Evolutionary conservation across 2,888 invertebrate species (phyloP).

Genomic region (Luffia ferchaultella): DNA sequence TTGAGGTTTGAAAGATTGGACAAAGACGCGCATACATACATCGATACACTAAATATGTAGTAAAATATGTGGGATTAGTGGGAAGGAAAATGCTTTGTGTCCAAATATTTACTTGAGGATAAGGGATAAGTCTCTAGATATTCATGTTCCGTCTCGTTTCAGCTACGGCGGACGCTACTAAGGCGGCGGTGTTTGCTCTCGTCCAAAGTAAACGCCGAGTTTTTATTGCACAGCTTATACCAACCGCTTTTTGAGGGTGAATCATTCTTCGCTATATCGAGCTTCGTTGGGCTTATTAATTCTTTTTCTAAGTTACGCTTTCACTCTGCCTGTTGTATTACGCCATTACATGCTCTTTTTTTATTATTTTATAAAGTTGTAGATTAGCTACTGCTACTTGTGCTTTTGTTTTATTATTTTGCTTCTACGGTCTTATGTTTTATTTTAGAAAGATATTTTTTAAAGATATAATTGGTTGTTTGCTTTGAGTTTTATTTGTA

Average conservation of each 20-base stretch:
- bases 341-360: no score
- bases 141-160: conserved; percentile 27
- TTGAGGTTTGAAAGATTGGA: no score
- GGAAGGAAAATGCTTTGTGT: neutral
- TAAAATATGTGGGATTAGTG: neutral
- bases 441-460: no score
- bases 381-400: no score
- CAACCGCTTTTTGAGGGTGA: conserved; percentile 14
- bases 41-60: neutral
- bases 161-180: conserved; percentile 63
- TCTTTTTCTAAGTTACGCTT: neutral
- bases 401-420: no score
- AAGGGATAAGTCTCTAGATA: neutral
- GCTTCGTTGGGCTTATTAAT: neutral
- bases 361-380: no score
- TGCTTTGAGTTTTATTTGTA: no score
- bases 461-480: no score
- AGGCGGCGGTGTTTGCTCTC: conserved; percentile 37
- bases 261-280: neutral
- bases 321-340: no score
- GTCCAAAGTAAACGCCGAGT: conserved; percentile 50
- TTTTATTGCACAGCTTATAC: conserved; percentile 45
- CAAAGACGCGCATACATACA: no score
- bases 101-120: neutral
- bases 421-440: no score